These are phyloP conservation scores for Ciconia maguari DNA, from an alignment of 2,113 vertebrate genomes.

Conservation along the genomic window DNA sequence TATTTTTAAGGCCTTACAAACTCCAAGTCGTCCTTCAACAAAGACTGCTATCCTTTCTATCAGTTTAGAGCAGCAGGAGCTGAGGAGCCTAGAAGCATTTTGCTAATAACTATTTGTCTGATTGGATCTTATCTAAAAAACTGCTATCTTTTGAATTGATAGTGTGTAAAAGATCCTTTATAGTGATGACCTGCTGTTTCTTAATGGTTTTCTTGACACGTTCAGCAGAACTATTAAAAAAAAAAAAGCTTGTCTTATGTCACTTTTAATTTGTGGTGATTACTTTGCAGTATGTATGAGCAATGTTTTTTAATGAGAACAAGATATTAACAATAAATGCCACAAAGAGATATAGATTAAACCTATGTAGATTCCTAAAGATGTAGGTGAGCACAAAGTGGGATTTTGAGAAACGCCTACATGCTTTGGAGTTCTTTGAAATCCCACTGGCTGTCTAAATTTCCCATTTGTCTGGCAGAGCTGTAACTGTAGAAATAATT, in stretches of 20 bases:
- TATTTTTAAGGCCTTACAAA: neutral
- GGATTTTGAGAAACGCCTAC: neutral
- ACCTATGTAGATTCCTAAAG: neutral
- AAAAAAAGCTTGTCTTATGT: neutral
- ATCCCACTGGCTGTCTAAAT: neutral
- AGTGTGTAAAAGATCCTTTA: neutral
- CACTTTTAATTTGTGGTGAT: conserved; percentile 4
- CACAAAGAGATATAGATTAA: neutral
- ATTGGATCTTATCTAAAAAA: neutral
- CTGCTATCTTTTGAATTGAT: neutral
- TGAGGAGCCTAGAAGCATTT: neutral
- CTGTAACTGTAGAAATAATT: neutral
- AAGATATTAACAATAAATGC: neutral
- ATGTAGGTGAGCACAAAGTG: neutral
- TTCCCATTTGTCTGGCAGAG: neutral
- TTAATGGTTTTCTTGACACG: neutral
- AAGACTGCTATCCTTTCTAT: neutral
- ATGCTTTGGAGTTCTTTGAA: neutral
- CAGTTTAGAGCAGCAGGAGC: neutral
- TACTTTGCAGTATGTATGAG: neutral
- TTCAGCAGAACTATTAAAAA: neutral
- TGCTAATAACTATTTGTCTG: neutral
- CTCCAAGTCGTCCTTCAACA: neutral
- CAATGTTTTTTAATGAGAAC: conserved; percentile 1
- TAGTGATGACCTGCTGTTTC: neutral